Evolutionary conservation across 2,888 invertebrate species (phyloP).

Genomic region (Bellardia bayeri): DNA sequence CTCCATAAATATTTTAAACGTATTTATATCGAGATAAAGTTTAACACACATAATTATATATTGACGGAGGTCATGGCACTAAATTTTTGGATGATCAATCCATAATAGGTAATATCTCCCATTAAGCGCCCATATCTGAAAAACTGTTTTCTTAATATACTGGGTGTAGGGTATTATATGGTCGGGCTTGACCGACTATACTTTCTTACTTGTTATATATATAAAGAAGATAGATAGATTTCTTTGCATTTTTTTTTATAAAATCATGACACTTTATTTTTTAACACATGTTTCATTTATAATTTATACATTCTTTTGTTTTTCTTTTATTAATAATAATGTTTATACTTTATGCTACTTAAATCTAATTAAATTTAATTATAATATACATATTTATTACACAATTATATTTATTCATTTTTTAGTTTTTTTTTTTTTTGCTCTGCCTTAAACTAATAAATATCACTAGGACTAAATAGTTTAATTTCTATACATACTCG

Average conservation of each 20-base stretch:
- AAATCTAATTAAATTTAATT: slow-evolving; percentile 52
- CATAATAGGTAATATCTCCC: too few relatives aligned
- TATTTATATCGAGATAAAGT: too few relatives aligned
- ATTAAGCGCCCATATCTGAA: too few relatives aligned
- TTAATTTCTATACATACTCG: neutral
- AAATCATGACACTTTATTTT: slow-evolving; percentile 68
- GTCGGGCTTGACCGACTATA: too few relatives aligned
- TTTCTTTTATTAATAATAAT: slow-evolving; percentile 26
- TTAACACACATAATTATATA: too few relatives aligned
- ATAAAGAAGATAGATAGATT: too few relatives aligned
- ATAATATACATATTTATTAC: slow-evolving; percentile 38
- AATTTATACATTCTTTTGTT: slow-evolving; percentile 47
- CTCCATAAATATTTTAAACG: too few relatives aligned
- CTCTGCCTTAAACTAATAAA: slow-evolving; percentile 62
- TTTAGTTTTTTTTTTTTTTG: neutral
- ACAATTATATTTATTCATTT: neutral
- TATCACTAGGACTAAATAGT: slow-evolving; percentile 62
- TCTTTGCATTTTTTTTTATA: slow-evolving; percentile 51
- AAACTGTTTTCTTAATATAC: too few relatives aligned
- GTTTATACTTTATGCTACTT: slow-evolving; percentile 61
- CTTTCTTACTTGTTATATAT: too few relatives aligned
- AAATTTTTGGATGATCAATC: too few relatives aligned
- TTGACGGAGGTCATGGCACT: too few relatives aligned
- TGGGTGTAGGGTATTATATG: too few relatives aligned
- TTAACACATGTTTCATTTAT: slow-evolving; percentile 60